These are phyloP conservation scores for Phenacoccus solenopsis DNA, from an alignment of 1,140 invertebrate species.

Conservation along the genomic window DNA sequence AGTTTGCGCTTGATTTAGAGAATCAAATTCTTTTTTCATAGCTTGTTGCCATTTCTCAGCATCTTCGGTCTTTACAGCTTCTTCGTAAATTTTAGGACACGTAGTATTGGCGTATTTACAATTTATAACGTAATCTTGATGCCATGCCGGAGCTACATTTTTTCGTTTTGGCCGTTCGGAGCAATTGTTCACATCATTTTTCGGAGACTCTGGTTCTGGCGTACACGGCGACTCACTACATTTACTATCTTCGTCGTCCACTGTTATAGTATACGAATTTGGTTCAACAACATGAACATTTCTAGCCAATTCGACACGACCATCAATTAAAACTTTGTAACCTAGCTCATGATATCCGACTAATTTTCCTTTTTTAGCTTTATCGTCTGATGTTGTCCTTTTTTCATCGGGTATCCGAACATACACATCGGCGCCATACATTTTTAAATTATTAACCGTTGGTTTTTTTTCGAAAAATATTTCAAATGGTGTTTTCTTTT, in stretches of 20 bases:
- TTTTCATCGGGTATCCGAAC: constrained; percentile 24
- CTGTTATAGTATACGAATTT: no score
- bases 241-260: neutral
- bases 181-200: neutral
- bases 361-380: constrained; percentile 19
- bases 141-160: neutral
- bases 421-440: constrained; percentile 29
- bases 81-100: constrained; percentile 23
- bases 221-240: neutral
- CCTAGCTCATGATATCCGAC: constrained; percentile 28
- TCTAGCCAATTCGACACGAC: neutral
- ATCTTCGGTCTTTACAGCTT: constrained; percentile 25
- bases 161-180: neutral
- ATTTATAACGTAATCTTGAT: neutral
- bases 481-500: constrained; percentile 25
- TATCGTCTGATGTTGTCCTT: constrained; percentile 30
- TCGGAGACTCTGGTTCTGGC: neutral
- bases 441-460: constrained; percentile 26
- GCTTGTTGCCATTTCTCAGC: constrained; percentile 23
- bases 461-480: constrained; percentile 24
- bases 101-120: neutral
- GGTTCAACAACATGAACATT: neutral
- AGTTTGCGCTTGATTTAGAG: constrained; percentile 20
- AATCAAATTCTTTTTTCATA: constrained; percentile 25
- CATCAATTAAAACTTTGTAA: constrained; percentile 14